Percentiles rank a stretch among this genome's conserved stretches.
Conservation (phyloP, 2,113 vertebrate genomes). For the Halcyon senegalensis region DNA sequence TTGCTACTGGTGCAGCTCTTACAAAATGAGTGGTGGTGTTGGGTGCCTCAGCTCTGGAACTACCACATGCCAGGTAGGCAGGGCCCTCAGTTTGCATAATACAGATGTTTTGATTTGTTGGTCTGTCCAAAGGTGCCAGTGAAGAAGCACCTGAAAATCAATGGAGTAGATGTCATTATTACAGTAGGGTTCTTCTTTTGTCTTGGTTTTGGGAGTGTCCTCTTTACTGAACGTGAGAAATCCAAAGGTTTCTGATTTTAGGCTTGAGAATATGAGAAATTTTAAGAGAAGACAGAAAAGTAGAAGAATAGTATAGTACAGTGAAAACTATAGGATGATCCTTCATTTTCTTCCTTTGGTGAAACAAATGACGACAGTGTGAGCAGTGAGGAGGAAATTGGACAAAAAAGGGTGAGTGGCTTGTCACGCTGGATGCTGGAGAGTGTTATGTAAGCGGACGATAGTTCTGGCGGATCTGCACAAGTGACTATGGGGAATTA, state of each 20-base stretch:
- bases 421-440: neutral
- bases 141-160: neutral
- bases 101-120: neutral
- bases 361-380: neutral
- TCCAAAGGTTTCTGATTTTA: neutral
- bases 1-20: neutral
- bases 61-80: rapidly evolving
- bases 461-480: neutral
- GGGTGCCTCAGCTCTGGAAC: neutral
- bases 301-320: neutral
- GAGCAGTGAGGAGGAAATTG: neutral
- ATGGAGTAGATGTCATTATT: neutral
- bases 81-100: neutral
- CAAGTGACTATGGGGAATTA: neutral
- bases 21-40: neutral
- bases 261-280: neutral
- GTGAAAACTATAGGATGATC: neutral
- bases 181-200: neutral
- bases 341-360: neutral
- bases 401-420: neutral
- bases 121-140: neutral
- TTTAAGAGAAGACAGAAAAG: neutral
- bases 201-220: neutral
- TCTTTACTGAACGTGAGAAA: neutral
- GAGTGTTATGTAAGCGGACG: neutral